Conservation (phyloP, 1,140 invertebrate genomes). For the Drusus annulatus region DNA sequence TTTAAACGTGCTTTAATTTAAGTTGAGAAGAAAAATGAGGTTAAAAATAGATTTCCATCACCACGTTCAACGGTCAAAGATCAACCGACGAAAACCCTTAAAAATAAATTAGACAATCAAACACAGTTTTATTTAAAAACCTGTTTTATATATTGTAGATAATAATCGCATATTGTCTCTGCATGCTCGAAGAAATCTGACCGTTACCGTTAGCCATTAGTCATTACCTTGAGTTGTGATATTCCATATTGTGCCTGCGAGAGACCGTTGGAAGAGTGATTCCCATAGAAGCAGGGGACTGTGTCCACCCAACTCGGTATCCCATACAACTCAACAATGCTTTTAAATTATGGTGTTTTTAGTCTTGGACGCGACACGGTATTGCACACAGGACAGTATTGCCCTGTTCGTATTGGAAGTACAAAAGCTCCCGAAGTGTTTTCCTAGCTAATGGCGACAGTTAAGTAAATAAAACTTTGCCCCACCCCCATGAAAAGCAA, state of each 20-base stretch:
- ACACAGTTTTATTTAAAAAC: too few relatives aligned
- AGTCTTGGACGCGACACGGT: slow-evolving; percentile 4
- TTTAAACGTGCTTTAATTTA: too few relatives aligned
- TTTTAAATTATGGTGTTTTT: background rate
- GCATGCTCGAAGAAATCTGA: slow-evolving; percentile 4
- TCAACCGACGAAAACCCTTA: too few relatives aligned
- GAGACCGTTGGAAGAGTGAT: background rate
- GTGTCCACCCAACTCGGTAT: background rate
- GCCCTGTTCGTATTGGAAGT: too few relatives aligned
- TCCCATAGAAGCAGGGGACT: slow-evolving; percentile 3
- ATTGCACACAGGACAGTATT: background rate
- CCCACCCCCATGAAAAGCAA: too few relatives aligned
- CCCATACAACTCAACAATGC: background rate
- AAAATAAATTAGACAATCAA: too few relatives aligned
- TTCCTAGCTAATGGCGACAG: too few relatives aligned
- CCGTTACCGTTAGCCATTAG: slow-evolving; percentile 7
- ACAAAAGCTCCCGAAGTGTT: too few relatives aligned
- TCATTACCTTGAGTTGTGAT: background rate
- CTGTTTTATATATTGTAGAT: background rate
- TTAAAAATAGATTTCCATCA: too few relatives aligned
- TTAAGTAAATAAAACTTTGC: too few relatives aligned
- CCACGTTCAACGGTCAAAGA: too few relatives aligned
- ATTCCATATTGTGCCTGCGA: background rate
- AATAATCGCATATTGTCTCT: slow-evolving; percentile 9
- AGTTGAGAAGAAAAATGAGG: too few relatives aligned